Evolutionary conservation across 2,888 invertebrate species (phyloP), one percentile per base, ranked within the genome.

Genomic region (Eumacrocentrus americanus): DNA sequence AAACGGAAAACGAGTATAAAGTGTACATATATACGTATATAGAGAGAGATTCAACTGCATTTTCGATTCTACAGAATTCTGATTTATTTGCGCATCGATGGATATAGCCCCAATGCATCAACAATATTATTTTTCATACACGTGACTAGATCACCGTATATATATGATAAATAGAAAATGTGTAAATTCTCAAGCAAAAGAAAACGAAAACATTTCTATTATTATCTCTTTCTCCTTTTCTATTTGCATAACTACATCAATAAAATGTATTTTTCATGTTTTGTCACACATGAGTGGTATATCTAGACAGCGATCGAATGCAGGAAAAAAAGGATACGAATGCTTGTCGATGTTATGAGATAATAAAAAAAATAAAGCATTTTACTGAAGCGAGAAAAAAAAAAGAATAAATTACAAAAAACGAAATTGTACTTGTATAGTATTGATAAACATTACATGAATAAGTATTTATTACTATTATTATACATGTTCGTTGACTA

Each of bases 401-500:
- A 37, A 53, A 40, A 54, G 54, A 56, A n/a, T n/a, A n/a, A n/a
- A n/a, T n/a, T n/a, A n/a, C n/a, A 40, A 23, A 38, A 67, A 62
- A 60, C 16, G 42, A 60, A 62, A 50, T 63, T 48, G 46, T 52
- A 67, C 61, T 63, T 76, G 72, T 75, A 72, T 70, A 72, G 72
- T 72, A 75, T 66, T 70, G 40, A 57, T 57, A 48, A 57, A 62
- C 52, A 69, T 60, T 65, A 72, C 63, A 64, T 50, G 46, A 67
- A 64, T 63, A 65, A 62, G 62, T 65, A 66, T 65, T 68, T 64
- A 63, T 74, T 74, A 72, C 67, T 66, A 72, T 71, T 72, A 68
- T n/a, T 70, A 72, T 70, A 52, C 47, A 73, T 75, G 74, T 75
- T 75, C 70, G 75, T 75, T 75, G 75, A 75, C 66, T 71, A 73